Evolutionary conservation across 2,797 vertebrate species (phyloP).

Genomic region (Liparis tanakae): DNA sequence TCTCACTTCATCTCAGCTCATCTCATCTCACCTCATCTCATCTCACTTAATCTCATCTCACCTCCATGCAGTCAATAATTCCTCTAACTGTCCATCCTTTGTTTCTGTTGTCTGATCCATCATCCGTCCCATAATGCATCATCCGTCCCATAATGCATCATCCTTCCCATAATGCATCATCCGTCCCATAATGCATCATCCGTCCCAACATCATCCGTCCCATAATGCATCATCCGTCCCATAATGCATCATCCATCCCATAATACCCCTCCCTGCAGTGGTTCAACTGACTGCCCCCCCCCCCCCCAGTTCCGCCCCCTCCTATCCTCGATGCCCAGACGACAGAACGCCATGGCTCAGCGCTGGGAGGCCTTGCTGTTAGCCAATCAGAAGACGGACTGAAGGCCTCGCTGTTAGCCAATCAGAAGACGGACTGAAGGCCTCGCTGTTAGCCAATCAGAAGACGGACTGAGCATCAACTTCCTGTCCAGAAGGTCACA

Average conservation of each 20-base stretch:
- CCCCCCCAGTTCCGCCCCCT: constrained; percentile 71
- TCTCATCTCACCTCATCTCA: too few relatives aligned
- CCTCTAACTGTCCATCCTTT: not conserved
- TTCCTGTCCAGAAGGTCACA: too few relatives aligned
- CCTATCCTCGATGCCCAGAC: constrained; percentile 64
- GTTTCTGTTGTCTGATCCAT: not conserved
- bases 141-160: not conserved
- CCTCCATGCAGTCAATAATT: too few relatives aligned
- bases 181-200: not conserved
- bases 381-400: constrained; percentile 76
- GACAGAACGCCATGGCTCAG: constrained; percentile 77
- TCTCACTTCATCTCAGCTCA: too few relatives aligned
- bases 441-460: too few relatives aligned
- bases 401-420: not conserved
- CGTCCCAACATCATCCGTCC: not conserved
- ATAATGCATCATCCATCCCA: constrained; percentile 8
- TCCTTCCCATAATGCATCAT: not conserved
- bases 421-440: too few relatives aligned
- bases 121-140: not conserved
- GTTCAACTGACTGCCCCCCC: constrained; percentile 64
- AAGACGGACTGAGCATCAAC: too few relatives aligned
- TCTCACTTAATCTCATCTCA: too few relatives aligned
- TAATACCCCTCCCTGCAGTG: constrained; percentile 51
- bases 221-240: not conserved
- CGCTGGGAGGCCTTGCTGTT: constrained; percentile 77